Percentiles rank a stretch among this genome's conserved stretches.
Conservation (phyloP, 2,797 vertebrate genomes). For the Jordanella pulchra region DNA sequence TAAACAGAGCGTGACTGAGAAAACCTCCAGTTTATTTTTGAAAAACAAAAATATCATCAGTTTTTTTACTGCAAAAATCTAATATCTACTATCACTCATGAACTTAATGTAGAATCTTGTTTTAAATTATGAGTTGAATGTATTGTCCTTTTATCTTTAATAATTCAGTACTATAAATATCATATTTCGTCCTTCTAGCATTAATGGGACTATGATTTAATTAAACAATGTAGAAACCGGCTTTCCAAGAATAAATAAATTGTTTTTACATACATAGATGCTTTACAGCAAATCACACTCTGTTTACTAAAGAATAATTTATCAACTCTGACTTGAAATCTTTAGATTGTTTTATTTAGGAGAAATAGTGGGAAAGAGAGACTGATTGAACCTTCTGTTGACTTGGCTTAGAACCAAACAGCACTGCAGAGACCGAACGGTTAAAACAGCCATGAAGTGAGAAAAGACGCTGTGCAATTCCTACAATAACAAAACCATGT, state of each 20-base stretch:
- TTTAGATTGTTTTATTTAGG: constrained; percentile 7
- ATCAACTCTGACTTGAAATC: not conserved
- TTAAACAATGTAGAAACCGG: too few species aligned
- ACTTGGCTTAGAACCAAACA: not conserved
- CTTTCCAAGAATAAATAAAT: too few species aligned
- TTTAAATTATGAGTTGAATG: not conserved
- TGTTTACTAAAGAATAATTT: too few species aligned
- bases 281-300: too few species aligned
- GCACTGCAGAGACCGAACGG: constrained; percentile 1
- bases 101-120: not conserved
- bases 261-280: not conserved
- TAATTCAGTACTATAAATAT: not conserved
- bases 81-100: too few species aligned
- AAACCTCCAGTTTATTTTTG: not conserved
- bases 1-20: too few species aligned
- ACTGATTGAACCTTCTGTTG: constrained; percentile 4
- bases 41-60: too few species aligned
- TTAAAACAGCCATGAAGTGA: not conserved
- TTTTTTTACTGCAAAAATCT: not conserved
- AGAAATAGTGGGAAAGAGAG: not conserved
- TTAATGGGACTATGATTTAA: too few species aligned
- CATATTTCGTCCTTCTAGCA: too few species aligned
- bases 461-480: constrained; percentile 5
- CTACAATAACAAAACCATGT: not conserved
- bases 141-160: not conserved